Percentiles rank a stretch among this genome's conserved stretches.
Evolutionary conservation across 2,888 invertebrate genomes (phyloP).

Genomic region (Muschampia plurimacula): DNA sequence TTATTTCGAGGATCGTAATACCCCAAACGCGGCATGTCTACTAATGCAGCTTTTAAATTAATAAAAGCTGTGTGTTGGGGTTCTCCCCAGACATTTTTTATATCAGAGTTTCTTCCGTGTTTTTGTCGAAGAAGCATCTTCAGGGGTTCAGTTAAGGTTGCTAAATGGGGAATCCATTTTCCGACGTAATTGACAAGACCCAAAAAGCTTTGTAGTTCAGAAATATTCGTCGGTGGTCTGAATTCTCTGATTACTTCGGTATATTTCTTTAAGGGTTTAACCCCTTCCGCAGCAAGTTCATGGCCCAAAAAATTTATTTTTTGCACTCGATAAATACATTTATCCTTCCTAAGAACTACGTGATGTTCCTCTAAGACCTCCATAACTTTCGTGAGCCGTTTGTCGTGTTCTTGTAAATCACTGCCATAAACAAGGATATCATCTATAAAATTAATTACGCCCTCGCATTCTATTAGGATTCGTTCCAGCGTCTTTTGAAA

Average conservation of each 20-base stretch:
- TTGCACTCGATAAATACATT: slow-evolving; percentile 41
- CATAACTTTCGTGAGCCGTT: slow-evolving; percentile 31
- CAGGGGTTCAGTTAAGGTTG: slow-evolving; percentile 42
- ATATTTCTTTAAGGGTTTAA: slow-evolving; percentile 52
- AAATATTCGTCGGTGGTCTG: slow-evolving; percentile 38
- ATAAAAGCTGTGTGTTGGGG: background rate
- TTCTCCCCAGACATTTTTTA: slow-evolving; percentile 29
- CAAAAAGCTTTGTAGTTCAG: slow-evolving; percentile 46
- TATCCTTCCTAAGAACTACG: slow-evolving; percentile 41
- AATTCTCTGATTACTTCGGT: slow-evolving; percentile 48
- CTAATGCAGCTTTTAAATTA: background rate
- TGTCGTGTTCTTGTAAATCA: slow-evolving; percentile 14
- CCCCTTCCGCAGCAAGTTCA: slow-evolving; percentile 47
- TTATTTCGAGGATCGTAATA: slow-evolving; percentile 44
- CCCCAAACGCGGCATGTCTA: slow-evolving; percentile 29
- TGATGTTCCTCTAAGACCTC: slow-evolving; percentile 43
- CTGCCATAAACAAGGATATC: slow-evolving; percentile 48
- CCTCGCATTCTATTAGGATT: slow-evolving; percentile 55
- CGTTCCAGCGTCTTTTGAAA: slow-evolving; percentile 58
- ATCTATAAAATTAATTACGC: slow-evolving; percentile 52
- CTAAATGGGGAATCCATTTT: slow-evolving; percentile 47
- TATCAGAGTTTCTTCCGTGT: slow-evolving; percentile 27
- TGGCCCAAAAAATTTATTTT: slow-evolving; percentile 36
- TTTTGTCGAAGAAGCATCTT: background rate
- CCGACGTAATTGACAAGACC: slow-evolving; percentile 43